Evolutionary conservation across 2,113 vertebrate genomes (phyloP).

Genomic region (Poeciliopsis turrubarensis): DNA sequence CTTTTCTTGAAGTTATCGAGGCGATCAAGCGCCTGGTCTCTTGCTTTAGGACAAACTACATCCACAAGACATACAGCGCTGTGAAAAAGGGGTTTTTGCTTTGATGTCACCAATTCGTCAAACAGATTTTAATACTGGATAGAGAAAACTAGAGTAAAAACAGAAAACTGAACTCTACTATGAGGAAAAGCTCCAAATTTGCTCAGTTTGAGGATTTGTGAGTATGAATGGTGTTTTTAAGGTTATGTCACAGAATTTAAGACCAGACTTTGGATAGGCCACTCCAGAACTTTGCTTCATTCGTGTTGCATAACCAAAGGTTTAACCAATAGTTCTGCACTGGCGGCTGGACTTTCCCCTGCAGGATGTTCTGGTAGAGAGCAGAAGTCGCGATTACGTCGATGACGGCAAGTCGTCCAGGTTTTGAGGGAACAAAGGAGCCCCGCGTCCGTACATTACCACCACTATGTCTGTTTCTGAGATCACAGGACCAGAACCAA

Average conservation of each 20-base stretch:
- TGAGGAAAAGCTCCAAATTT: neutral
- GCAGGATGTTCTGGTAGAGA: too few relatives aligned
- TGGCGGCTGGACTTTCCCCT: neutral
- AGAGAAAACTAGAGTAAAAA: neutral
- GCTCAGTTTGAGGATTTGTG: too few relatives aligned
- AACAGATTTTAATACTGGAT: neutral
- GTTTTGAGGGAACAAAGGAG: neutral
- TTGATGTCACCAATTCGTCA: neutral
- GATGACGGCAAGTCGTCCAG: too few relatives aligned
- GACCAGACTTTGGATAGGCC: neutral
- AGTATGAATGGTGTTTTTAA: too few relatives aligned
- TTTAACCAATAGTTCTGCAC: neutral
- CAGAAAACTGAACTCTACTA: neutral
- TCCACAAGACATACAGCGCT: too few relatives aligned
- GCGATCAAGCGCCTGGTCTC: neutral
- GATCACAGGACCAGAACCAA: too few relatives aligned
- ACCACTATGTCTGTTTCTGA: neutral
- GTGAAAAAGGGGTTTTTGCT: neutral
- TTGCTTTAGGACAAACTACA: neutral
- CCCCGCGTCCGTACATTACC: neutral
- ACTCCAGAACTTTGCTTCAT: neutral
- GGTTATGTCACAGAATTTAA: neutral
- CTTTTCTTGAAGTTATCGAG: neutral
- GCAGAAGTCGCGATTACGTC: too few relatives aligned
- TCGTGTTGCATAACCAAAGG: neutral